Evolutionary conservation across 1,140 invertebrate genomes (phyloP).

Genomic region (Anastatus disparis): DNA sequence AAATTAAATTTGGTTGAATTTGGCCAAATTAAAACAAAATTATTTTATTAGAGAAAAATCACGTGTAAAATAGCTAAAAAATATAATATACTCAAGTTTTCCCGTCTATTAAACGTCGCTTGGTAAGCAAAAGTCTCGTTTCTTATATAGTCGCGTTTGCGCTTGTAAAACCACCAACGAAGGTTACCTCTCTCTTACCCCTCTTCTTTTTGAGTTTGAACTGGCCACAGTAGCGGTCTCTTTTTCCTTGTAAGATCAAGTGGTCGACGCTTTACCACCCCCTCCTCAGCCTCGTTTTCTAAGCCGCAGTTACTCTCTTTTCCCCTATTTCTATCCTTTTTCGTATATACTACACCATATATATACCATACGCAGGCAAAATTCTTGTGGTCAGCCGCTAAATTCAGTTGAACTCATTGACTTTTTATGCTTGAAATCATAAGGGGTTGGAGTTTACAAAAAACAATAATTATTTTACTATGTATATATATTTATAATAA

Average conservation of each 20-base stretch:
- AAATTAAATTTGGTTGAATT: too few relatives aligned
- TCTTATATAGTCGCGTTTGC: slow-evolving; percentile 41
- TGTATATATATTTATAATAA: too few relatives aligned
- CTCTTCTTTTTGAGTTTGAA: slow-evolving; percentile 51
- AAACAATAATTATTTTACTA: too few relatives aligned
- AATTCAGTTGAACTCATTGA: slow-evolving; percentile 35
- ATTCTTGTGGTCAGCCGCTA: slow-evolving; percentile 54
- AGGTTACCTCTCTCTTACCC: slow-evolving; percentile 41
- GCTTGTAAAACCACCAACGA: slow-evolving; percentile 50
- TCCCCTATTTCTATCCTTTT: slow-evolving; percentile 16
- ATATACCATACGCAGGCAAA: slow-evolving; percentile 43
- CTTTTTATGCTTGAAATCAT: slow-evolving; percentile 11
- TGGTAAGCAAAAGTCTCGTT: slow-evolving; percentile 43
- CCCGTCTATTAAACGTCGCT: slow-evolving; percentile 55
- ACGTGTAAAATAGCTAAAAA: too few relatives aligned
- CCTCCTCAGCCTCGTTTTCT: not conserved
- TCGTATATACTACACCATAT: slow-evolving; percentile 7
- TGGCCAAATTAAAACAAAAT: too few relatives aligned
- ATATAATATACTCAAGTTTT: too few relatives aligned
- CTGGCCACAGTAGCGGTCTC: slow-evolving; percentile 45
- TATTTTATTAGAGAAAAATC: too few relatives aligned
- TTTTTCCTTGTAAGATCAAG: slow-evolving; percentile 55
- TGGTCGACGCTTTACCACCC: slow-evolving; percentile 48
- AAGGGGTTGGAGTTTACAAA: too few relatives aligned
- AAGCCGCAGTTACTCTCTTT: slow-evolving; percentile 3